Evolutionary conservation across 2,797 vertebrate species (phyloP).

Genomic region (Trachops cirrhosus): DNA sequence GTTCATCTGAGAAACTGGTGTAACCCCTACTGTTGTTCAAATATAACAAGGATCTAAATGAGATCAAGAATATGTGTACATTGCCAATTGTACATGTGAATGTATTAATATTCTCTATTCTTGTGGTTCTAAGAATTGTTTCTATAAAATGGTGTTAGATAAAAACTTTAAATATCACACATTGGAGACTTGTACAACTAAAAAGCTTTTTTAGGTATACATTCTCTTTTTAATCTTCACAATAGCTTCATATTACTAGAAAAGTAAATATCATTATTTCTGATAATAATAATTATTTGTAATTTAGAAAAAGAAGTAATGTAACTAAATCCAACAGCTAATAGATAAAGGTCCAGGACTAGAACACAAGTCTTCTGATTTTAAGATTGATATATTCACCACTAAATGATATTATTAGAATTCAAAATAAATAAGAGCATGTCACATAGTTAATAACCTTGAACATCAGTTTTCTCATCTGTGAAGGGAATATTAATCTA

Average conservation of each 20-base stretch:
- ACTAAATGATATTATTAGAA: neutral
- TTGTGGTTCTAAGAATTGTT: neutral
- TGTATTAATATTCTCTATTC: slow-evolving; percentile 13
- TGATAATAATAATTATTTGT: slow-evolving; percentile 7
- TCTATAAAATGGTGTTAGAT: neutral
- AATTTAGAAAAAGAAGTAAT: neutral
- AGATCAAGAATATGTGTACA: slow-evolving; percentile 39
- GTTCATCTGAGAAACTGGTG: slow-evolving; percentile 52
- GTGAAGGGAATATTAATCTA: neutral
- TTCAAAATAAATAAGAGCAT: neutral
- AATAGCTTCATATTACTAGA: neutral
- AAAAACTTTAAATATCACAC: neutral
- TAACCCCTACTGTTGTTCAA: slow-evolving; percentile 29
- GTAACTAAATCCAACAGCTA: neutral
- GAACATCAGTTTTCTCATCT: neutral
- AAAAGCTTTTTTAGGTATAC: neutral
- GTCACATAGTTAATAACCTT: neutral
- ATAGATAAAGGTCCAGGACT: neutral
- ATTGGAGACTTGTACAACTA: neutral
- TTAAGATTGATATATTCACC: neutral
- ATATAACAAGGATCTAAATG: slow-evolving; percentile 7
- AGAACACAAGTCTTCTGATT: neutral
- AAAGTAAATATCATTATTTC: neutral
- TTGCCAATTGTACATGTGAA: neutral
- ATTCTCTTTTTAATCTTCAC: neutral